Conservation (phyloP, 2,113 vertebrate genomes). For the Rhea americana region DNA sequence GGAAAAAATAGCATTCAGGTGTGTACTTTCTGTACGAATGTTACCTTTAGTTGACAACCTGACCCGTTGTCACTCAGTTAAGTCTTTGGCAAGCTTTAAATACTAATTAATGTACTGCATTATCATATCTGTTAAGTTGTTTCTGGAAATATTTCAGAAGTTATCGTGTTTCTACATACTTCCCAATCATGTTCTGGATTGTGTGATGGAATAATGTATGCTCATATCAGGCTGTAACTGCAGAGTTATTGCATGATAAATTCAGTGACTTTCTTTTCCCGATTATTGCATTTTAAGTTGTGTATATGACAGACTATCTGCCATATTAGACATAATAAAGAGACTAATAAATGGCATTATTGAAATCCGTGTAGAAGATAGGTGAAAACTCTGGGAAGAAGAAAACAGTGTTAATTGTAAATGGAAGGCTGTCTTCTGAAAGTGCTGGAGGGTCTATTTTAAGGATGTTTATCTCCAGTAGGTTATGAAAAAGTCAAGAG, state of each 20-base stretch:
- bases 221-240: not conserved
- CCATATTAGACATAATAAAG: constrained; percentile 17
- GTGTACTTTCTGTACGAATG: not conserved
- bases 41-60: not conserved
- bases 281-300: not conserved
- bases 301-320: constrained; percentile 32
- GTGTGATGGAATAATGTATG: not conserved
- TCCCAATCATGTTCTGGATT: not conserved
- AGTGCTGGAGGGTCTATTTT: constrained; percentile 33
- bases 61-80: not conserved
- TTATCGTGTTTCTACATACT: not conserved
- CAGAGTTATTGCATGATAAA: constrained; percentile 7
- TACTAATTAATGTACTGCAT: not conserved
- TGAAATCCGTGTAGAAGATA: not conserved
- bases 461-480: constrained; percentile 35
- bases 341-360: constrained; percentile 9
- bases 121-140: not conserved
- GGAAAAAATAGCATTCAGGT: not conserved
- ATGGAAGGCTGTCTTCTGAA: constrained; percentile 19
- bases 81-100: not conserved
- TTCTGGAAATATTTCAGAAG: not conserved
- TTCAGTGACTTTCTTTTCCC: not conserved
- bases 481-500: constrained; percentile 36
- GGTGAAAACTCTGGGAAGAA: not conserved
- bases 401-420: constrained; percentile 20